phyloP scores from a whole-genome alignment of 2,888 invertebrate species.

The Lagria hirta region DNA sequence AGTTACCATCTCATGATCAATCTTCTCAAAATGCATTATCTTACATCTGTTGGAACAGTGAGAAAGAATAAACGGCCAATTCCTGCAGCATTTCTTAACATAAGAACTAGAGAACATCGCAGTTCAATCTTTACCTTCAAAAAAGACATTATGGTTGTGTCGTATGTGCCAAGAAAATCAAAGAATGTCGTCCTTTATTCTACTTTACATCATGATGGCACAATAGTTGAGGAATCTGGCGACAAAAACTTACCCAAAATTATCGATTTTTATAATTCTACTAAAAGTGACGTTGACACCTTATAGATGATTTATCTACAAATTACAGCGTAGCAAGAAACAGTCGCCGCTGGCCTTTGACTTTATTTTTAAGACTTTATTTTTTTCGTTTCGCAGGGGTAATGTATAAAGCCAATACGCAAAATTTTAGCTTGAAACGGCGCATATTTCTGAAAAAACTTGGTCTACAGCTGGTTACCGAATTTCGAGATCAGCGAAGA shows the following conservation, averaged over 20 bases:
- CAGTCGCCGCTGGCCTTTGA: constrained; percentile 18
- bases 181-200: constrained; percentile 23
- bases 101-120: too few relatives aligned
- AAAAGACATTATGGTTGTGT: constrained; percentile 22
- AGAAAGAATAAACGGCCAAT: constrained; percentile 22
- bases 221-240: constrained; percentile 18
- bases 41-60: constrained; percentile 15
- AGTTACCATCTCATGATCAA: constrained; percentile 13
- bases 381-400: constrained; percentile 19
- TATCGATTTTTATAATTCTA: constrained; percentile 15
- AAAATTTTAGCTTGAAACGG: constrained; percentile 9
- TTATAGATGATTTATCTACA: constrained; percentile 16
- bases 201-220: constrained; percentile 18
- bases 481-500: constrained; percentile 10
- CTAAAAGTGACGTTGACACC: constrained; percentile 20
- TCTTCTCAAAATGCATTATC: constrained; percentile 9
- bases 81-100: constrained; percentile 17
- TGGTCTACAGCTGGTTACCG: constrained; percentile 12
- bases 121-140: constrained; percentile 25
- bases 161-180: constrained; percentile 23
- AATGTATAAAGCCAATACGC: constrained; percentile 25
- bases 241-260: constrained; percentile 19
- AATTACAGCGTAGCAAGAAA: constrained; percentile 13
- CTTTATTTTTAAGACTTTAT: too few relatives aligned
- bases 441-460: constrained; percentile 16